These are phyloP conservation scores for Nemotelus pantherinus DNA, from an alignment of 2,888 invertebrate species.

Conservation along the genomic window DNA sequence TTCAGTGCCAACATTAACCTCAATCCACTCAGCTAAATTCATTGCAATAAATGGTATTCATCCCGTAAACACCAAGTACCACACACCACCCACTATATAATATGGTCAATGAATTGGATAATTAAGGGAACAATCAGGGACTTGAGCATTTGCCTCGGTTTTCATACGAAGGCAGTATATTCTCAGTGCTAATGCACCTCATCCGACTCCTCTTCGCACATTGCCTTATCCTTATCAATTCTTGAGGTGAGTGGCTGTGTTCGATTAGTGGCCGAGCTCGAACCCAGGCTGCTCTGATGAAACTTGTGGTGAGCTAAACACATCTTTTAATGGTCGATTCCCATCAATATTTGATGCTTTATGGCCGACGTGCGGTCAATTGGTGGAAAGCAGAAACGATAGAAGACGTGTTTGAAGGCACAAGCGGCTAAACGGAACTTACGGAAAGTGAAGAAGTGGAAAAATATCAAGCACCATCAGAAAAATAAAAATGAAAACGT, in stretches of 20 bases:
- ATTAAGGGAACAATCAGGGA: slow-evolving; percentile 32
- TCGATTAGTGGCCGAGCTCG: slow-evolving; percentile 4
- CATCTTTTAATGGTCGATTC: slow-evolving; percentile 35
- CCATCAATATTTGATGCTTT: slow-evolving; percentile 39
- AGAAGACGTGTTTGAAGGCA: too few species aligned
- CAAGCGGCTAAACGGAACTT: not conserved
- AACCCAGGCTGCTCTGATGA: slow-evolving; percentile 5
- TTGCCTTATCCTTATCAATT: slow-evolving; percentile 15
- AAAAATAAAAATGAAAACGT: slow-evolving; percentile 1
- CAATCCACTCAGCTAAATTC: slow-evolving; percentile 11
- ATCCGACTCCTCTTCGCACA: not conserved
- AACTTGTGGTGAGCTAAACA: slow-evolving; percentile 23
- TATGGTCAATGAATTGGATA: slow-evolving; percentile 40
- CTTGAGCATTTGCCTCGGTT: not conserved
- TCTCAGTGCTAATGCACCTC: not conserved
- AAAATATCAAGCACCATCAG: not conserved
- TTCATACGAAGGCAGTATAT: too few species aligned
- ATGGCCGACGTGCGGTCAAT: slow-evolving; percentile 28
- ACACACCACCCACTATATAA: not conserved
- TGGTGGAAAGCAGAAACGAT: too few species aligned
- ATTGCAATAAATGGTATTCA: slow-evolving; percentile 3
- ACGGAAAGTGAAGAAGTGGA: not conserved
- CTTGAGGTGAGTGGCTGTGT: slow-evolving; percentile 14
- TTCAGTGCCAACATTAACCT: slow-evolving; percentile 25
- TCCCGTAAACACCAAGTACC: slow-evolving; percentile 6